Conservation (phyloP, 2,113 vertebrate species). For the Callospermophilus lateralis region DNA sequence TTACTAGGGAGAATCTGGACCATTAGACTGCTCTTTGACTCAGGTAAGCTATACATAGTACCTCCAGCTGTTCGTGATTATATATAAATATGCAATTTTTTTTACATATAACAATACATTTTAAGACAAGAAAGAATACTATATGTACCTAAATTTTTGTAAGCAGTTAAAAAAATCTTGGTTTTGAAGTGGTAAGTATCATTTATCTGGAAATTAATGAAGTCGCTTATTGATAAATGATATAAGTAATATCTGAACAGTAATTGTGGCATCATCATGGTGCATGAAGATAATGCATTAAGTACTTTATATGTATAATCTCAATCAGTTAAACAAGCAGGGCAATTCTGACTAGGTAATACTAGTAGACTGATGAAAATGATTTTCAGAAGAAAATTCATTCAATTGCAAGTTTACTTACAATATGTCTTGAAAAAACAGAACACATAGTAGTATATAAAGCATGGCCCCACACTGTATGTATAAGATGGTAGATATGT, state of each 20-base stretch:
- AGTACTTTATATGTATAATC: neutral
- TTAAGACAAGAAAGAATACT: neutral
- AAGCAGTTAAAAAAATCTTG: neutral
- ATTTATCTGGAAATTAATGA: conserved; percentile 55
- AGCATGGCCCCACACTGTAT: neutral
- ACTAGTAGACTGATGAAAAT: neutral
- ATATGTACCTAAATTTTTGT: neutral
- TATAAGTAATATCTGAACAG: neutral
- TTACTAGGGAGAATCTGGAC: neutral
- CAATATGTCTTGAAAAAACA: neutral
- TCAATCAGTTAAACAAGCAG: neutral
- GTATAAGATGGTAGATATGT: neutral
- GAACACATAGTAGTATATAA: neutral
- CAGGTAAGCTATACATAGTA: neutral
- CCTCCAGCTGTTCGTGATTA: neutral
- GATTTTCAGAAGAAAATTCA: conserved; percentile 27
- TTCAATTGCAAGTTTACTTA: neutral
- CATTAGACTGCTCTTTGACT: neutral
- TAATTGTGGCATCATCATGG: neutral
- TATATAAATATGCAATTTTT: neutral
- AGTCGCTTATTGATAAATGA: neutral
- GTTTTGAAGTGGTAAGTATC: neutral
- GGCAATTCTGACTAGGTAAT: neutral
- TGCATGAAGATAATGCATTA: neutral
- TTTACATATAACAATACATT: neutral